Percentiles rank a stretch among this genome's conserved stretches.
Evolutionary conservation across 2,797 vertebrate genomes (phyloP).

Genomic region (Novumbra hubbsi): DNA sequence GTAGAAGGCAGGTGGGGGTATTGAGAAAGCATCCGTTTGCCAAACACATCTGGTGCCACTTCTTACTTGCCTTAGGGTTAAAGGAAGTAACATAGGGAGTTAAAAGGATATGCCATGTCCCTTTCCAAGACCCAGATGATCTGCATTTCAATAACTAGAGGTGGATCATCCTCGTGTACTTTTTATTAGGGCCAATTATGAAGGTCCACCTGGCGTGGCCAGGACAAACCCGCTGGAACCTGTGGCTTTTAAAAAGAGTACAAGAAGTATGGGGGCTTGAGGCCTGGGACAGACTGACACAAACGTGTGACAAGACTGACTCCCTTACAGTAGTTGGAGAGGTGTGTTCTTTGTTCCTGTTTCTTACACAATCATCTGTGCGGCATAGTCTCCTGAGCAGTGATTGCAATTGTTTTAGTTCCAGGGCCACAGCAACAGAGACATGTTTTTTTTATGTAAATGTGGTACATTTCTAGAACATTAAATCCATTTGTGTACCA

Average conservation of each 20-base stretch:
- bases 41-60: constrained; percentile 67
- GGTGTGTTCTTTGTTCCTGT: background rate
- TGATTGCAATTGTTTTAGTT: too few relatives aligned
- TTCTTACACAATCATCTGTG: background rate
- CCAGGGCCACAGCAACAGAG: too few relatives aligned
- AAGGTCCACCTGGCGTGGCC: background rate
- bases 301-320: background rate
- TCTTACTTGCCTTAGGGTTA: constrained; percentile 54
- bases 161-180: background rate
- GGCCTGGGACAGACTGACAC: background rate
- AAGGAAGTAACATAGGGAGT: constrained; percentile 65
- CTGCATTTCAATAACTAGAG: background rate
- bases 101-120: constrained; percentile 47
- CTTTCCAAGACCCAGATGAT: background rate
- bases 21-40: constrained; percentile 59
- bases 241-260: background rate
- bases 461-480: too few relatives aligned
- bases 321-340: background rate
- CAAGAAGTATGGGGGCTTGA: background rate
- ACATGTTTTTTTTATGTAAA: too few relatives aligned
- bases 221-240: background rate
- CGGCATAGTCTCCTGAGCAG: background rate
- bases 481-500: too few relatives aligned
- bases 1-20: constrained; percentile 50
- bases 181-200: background rate